Evolutionary conservation across 2,888 invertebrate genomes (phyloP).

Genomic region (Cryptus armator): DNA sequence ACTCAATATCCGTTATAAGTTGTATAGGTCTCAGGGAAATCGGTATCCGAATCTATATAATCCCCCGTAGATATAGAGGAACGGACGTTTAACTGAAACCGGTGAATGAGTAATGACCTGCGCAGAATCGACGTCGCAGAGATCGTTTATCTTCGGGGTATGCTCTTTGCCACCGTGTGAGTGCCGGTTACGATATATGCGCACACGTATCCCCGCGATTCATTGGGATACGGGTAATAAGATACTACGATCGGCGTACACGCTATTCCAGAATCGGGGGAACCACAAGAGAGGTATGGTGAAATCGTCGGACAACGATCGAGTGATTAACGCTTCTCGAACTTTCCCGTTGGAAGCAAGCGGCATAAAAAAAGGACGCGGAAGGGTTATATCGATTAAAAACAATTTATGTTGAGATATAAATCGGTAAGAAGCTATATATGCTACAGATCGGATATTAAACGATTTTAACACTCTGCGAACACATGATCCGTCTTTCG

Average conservation of each 20-base stretch:
- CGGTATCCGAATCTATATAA: slow-evolving; percentile 31
- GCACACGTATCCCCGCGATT: not conserved
- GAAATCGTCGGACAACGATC: slow-evolving; percentile 15
- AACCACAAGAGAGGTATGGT: not conserved
- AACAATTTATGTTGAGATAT: no score
- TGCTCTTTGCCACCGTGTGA: slow-evolving; percentile 11
- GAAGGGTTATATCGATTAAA: not conserved
- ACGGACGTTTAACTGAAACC: slow-evolving; percentile 34
- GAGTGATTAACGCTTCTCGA: slow-evolving; percentile 46
- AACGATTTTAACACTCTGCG: no score
- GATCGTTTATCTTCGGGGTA: slow-evolving; percentile 55
- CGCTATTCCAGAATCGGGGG: slow-evolving; percentile 52
- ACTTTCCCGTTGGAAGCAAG: slow-evolving; percentile 33
- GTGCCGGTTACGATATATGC: slow-evolving; percentile 1
- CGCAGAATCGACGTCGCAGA: slow-evolving; percentile 51
- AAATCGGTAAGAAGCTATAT: no score
- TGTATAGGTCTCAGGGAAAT: slow-evolving; percentile 18
- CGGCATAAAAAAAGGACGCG: not conserved
- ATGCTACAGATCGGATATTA: no score
- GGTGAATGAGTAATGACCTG: slow-evolving; percentile 51
- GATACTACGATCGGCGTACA: not conserved
- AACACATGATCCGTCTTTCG: no score
- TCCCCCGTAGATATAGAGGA: not conserved
- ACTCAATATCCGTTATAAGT: slow-evolving; percentile 20
- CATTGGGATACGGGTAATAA: not conserved